These are phyloP conservation scores for Rhynchomys soricoides DNA, from an alignment of 2,113 vertebrate genomes.

Conservation along the genomic window DNA sequence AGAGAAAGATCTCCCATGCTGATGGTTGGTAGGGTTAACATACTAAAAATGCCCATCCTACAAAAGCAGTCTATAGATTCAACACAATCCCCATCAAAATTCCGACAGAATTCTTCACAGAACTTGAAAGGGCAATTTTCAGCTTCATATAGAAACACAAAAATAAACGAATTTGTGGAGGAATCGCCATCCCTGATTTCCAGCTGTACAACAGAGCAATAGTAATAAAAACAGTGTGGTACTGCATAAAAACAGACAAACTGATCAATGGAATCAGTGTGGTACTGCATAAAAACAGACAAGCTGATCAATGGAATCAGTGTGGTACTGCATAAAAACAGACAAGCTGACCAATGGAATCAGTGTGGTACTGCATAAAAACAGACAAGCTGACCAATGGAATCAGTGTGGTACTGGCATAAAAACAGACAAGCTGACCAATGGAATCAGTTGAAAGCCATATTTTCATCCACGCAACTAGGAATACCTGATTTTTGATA, in stretches of 20 bases:
- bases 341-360: not conserved
- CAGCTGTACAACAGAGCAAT: not conserved
- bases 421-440: not conserved
- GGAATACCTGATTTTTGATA: not conserved
- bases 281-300: not conserved
- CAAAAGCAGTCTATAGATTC: not conserved
- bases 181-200: not conserved
- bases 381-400: not conserved
- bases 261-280: not conserved
- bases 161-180: not conserved
- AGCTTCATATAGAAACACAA: not conserved
- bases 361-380: not conserved
- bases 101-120: not conserved
- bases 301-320: not conserved
- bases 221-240: not conserved
- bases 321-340: not conserved
- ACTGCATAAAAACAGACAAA: not conserved
- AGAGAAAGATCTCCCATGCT: not conserved
- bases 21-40: not conserved
- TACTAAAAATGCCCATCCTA: not conserved
- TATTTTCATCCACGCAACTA: not conserved
- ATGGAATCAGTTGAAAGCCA: not conserved
- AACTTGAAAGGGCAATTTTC: not conserved
- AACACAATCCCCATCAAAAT: not conserved
- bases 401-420: not conserved